Percentiles rank a stretch among this genome's conserved stretches.
Conservation (phyloP, 2,113 vertebrate genomes). For the Phocoena sinus region DNA sequence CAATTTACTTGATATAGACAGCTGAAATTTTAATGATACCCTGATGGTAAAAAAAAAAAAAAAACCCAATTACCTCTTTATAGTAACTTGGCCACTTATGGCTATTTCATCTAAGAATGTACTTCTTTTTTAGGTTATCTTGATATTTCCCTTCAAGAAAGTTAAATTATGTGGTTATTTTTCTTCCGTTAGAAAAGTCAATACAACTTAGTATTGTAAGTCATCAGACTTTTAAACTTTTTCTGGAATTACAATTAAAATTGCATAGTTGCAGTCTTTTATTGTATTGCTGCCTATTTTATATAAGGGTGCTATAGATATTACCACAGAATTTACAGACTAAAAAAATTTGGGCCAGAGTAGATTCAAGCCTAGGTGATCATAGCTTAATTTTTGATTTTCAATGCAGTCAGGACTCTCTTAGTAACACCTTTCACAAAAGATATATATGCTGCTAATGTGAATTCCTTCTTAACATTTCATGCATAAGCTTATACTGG, state of each 20-base stretch:
- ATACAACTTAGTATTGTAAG: neutral
- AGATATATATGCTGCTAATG: neutral
- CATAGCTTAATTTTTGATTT: neutral
- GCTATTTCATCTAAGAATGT: neutral
- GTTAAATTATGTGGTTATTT: neutral
- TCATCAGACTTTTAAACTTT: neutral
- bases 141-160: slow-evolving; percentile 8
- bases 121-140: neutral
- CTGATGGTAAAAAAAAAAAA: neutral
- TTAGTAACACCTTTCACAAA: neutral
- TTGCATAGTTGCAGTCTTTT: neutral
- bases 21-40: neutral
- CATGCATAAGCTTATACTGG: neutral
- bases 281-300: neutral
- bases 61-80: too few relatives aligned
- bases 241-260: neutral
- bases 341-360: neutral
- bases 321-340: neutral
- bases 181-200: neutral
- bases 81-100: neutral
- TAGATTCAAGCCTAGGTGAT: neutral
- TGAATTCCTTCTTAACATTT: neutral
- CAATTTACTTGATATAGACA: neutral
- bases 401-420: neutral
- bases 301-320: neutral